Percentiles rank a stretch among this genome's conserved stretches.
Evolutionary conservation across 2,797 vertebrate genomes (phyloP).

Genomic region (Pangasius krempfi): DNA sequence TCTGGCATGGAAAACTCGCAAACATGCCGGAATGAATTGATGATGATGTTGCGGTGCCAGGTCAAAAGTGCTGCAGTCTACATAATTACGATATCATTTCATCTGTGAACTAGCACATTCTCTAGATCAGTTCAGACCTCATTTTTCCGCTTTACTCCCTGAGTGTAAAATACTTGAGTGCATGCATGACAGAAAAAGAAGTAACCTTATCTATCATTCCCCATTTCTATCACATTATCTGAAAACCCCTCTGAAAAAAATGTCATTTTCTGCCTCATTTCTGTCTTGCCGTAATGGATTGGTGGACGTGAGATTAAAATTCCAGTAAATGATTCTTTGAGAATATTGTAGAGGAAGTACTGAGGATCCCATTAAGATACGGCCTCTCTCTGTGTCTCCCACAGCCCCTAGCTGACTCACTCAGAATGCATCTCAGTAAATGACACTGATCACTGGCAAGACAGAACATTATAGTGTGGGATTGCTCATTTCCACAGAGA

Average conservation of each 20-base stretch:
- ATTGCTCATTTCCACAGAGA: constrained; percentile 47
- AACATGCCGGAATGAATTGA: constrained; percentile 29
- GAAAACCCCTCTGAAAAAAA: constrained; percentile 32
- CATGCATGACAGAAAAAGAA: constrained; percentile 35
- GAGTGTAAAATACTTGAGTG: constrained; percentile 39
- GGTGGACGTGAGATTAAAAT: constrained; percentile 46
- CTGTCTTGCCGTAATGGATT: constrained; percentile 46
- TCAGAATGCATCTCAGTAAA: constrained; percentile 44
- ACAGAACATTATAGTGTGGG: constrained; percentile 33
- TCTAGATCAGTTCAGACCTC: constrained; percentile 36
- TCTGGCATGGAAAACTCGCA: constrained; percentile 22
- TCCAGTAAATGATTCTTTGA: constrained; percentile 49
- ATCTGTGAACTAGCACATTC: constrained; percentile 12
- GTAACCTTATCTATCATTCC: constrained; percentile 41
- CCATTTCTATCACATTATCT: constrained; percentile 50
- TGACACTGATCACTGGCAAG: constrained; percentile 53
- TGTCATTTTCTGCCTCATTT: constrained; percentile 42
- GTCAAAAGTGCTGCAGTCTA: constrained; percentile 37
- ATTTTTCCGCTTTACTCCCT: constrained; percentile 32
- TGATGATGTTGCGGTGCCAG: not conserved
- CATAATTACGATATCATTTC: constrained; percentile 42
- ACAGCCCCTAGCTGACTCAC: constrained; percentile 48
- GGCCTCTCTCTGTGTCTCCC: constrained; percentile 53
- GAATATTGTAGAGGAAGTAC: constrained; percentile 60
- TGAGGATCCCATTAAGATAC: constrained; percentile 78